phyloP scores from a whole-genome alignment of 1,140 invertebrate genomes.

The Drosophila kohkoa region DNA sequence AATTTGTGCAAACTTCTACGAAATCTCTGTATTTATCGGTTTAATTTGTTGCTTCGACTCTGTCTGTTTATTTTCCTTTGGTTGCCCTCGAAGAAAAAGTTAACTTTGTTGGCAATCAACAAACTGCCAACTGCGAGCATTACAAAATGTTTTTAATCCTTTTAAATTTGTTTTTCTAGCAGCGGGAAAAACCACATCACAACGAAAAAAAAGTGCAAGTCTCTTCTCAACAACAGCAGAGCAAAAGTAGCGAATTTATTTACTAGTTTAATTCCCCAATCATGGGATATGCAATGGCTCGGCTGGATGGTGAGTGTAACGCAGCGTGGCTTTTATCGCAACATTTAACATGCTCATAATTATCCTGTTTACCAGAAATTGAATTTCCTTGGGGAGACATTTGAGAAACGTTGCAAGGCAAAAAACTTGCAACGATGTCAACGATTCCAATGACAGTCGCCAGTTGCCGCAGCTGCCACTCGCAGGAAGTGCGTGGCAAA shows the following conservation, averaged over 20 bases:
- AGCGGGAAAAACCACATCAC: conserved; percentile 48
- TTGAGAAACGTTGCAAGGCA: conserved; percentile 55
- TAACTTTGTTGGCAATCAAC: conserved; percentile 44
- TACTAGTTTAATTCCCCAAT: conserved; percentile 77
- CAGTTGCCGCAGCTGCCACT: conserved; percentile 33
- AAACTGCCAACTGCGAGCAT: conserved; percentile 46
- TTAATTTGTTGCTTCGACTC: conserved; percentile 50
- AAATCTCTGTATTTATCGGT: conserved; percentile 55
- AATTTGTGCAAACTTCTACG: background rate
- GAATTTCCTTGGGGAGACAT: conserved; percentile 75
- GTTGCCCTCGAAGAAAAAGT: conserved; percentile 27
- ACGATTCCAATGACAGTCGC: conserved; percentile 57
- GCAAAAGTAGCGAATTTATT: conserved; percentile 60
- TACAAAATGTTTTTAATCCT: conserved; percentile 70
- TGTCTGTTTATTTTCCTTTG: background rate
- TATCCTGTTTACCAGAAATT: conserved; percentile 84
- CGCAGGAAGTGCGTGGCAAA: conserved; percentile 49
- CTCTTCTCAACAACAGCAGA: background rate
- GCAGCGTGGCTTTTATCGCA: conserved; percentile 83
- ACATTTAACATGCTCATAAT: conserved; percentile 85
- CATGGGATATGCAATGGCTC: conserved; percentile 52
- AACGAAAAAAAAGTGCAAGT: conserved; percentile 41
- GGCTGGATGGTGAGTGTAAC: conserved; percentile 54
- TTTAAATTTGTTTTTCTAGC: conserved; percentile 70
- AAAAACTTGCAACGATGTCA: conserved; percentile 62